Evolutionary conservation across 1,140 invertebrate genomes (phyloP).

Genomic region (Zaprionus ghesquierei): DNA sequence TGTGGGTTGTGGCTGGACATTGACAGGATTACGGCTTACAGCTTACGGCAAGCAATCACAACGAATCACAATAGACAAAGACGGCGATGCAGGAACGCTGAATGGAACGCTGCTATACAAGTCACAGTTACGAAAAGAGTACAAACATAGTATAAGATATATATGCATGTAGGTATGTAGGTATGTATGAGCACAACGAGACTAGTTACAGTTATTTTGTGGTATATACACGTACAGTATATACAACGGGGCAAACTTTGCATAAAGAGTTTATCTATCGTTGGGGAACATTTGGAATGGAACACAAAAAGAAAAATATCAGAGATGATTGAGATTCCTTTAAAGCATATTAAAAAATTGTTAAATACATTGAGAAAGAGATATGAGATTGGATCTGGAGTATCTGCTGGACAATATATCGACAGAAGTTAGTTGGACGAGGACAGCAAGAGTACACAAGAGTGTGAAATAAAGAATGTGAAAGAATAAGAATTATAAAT

Average conservation of each 20-base stretch:
- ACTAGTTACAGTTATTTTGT: background rate
- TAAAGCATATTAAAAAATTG: background rate
- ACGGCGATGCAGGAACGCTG: constrained; percentile 14
- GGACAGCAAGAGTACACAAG: constrained; percentile 11
- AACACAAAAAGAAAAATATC: background rate
- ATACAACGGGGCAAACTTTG: constrained; percentile 14
- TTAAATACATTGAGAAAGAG: background rate
- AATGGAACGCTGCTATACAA: constrained; percentile 29
- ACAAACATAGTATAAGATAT: constrained; percentile 7
- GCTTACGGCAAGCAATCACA: constrained; percentile 56
- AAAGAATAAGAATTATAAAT: background rate
- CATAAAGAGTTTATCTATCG: background rate
- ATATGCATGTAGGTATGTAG: background rate
- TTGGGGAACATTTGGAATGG: background rate
- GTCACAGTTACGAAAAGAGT: constrained; percentile 7
- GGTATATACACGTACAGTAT: background rate
- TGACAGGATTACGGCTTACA: background rate
- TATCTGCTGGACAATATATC: background rate
- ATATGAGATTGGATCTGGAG: background rate
- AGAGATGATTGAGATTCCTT: background rate
- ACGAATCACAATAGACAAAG: constrained; percentile 25
- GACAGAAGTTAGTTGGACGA: background rate
- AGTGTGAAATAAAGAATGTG: too few relatives aligned
- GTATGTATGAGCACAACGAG: constrained; percentile 8
- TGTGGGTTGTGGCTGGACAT: background rate